Conservation (phyloP, 2,888 invertebrate species). For the Dryobota labecula region DNA sequence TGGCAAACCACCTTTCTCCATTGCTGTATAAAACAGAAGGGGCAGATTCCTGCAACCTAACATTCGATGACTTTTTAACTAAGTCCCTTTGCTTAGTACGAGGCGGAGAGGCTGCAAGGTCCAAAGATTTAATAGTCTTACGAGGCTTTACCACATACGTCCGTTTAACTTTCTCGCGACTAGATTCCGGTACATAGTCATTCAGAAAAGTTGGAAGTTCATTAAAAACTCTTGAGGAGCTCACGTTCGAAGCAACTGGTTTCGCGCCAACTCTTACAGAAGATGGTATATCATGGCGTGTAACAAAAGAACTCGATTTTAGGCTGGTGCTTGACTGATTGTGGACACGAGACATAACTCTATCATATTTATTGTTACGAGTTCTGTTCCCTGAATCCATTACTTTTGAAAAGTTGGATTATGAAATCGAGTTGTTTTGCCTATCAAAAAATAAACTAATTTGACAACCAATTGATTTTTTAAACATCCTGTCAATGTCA, state of each 20-base stretch:
- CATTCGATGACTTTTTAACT: conserved; percentile 61
- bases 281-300: conserved; percentile 78
- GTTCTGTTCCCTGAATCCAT: conserved; percentile 69
- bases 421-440: conserved; percentile 61
- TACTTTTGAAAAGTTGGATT: conserved; percentile 56
- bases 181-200: conserved; percentile 76
- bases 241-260: conserved; percentile 78
- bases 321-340: conserved; percentile 73
- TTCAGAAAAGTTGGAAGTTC: conserved; percentile 83
- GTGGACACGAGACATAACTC: conserved; percentile 84
- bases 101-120: conserved; percentile 76
- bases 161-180: conserved; percentile 67
- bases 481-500: conserved; percentile 11
- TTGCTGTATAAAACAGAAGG: conserved; percentile 72
- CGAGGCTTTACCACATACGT: conserved; percentile 81
- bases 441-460: conserved; percentile 26
- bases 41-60: conserved; percentile 73
- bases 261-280: conserved; percentile 82
- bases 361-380: conserved; percentile 75
- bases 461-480: conserved; percentile 29
- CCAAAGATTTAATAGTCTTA: conserved; percentile 81
- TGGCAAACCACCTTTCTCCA: conserved; percentile 73
- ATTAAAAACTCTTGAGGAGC: conserved; percentile 76
- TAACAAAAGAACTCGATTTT: conserved; percentile 77
- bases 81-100: conserved; percentile 62